phyloP scores from a whole-genome alignment of 2,888 invertebrate genomes.

The Caprella mutica region DNA sequence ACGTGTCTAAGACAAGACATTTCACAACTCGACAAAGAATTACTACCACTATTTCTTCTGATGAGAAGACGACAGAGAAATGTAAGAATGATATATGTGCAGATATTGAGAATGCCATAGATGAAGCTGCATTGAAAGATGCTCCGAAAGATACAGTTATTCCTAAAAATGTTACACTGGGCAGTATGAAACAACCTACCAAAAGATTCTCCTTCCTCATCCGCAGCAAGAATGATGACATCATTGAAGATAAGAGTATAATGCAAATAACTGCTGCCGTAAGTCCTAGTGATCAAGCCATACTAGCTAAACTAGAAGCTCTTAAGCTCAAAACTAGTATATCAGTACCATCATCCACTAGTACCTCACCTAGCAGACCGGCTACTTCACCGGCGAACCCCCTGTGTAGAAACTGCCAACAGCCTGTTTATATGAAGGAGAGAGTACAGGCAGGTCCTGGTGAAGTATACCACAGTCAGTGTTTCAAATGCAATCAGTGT shows the following conservation, averaged over 20 bases:
- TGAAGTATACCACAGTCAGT: slow-evolving; percentile 22
- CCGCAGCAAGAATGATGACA: slow-evolving; percentile 13
- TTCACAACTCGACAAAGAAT: slow-evolving; percentile 10
- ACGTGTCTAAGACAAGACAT: slow-evolving; percentile 3
- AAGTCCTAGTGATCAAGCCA: slow-evolving; percentile 29
- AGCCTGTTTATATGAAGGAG: slow-evolving; percentile 29
- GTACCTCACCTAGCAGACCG: not conserved
- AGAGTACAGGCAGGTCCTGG: slow-evolving; percentile 19
- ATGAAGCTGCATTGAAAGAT: too few species aligned
- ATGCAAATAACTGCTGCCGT: not conserved
- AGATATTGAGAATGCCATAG: not conserved
- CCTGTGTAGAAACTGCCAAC: slow-evolving; percentile 24
- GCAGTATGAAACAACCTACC: slow-evolving; percentile 22
- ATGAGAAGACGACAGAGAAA: not conserved
- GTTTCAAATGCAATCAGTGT: slow-evolving; percentile 29
- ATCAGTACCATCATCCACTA: not conserved
- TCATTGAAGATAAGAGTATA: not conserved
- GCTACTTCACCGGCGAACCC: slow-evolving; percentile 11
- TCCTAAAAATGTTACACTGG: slow-evolving; percentile 10
- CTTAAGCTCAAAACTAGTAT: slow-evolving; percentile 19
- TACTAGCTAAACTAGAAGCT: slow-evolving; percentile 25
- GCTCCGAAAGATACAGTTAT: too few species aligned
- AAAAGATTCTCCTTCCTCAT: slow-evolving; percentile 32
- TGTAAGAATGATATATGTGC: not conserved
- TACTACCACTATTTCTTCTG: not conserved